Conservation (phyloP, 2,888 invertebrate genomes). For the Cheilosia grossa region DNA sequence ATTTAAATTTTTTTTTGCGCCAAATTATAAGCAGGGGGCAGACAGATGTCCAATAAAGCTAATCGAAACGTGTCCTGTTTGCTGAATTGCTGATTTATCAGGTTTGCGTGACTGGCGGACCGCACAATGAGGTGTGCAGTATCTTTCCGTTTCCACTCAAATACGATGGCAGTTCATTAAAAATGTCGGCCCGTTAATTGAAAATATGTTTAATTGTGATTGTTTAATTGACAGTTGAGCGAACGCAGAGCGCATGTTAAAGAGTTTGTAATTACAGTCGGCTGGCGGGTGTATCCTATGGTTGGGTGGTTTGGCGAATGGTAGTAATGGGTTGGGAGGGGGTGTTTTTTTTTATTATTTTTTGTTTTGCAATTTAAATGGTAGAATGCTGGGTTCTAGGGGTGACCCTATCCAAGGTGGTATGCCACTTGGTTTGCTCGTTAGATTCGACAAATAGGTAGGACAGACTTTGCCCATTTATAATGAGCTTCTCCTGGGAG, state of each 20-base stretch:
- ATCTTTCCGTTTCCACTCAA: constrained; percentile 26
- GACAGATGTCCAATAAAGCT: constrained; percentile 53
- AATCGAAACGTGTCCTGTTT: constrained; percentile 74
- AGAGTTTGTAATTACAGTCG: constrained; percentile 15
- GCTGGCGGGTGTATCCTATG: background rate
- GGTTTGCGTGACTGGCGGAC: constrained; percentile 66
- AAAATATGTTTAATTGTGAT: constrained; percentile 69
- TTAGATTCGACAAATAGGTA: too few species aligned
- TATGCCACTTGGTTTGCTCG: too few species aligned
- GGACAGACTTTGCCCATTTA: too few species aligned
- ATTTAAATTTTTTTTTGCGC: constrained; percentile 27
- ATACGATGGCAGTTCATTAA: constrained; percentile 58
- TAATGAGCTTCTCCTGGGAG: too few species aligned
- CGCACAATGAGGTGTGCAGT: constrained; percentile 51
- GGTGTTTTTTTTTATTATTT: too few species aligned
- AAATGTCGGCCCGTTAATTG: constrained; percentile 51
- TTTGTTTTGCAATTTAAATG: too few species aligned
- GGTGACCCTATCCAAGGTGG: too few species aligned
- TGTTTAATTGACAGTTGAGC: constrained; percentile 68
- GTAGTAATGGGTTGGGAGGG: too few species aligned
- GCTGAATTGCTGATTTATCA: constrained; percentile 51
- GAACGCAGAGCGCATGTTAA: constrained; percentile 48
- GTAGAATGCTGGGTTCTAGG: too few species aligned
- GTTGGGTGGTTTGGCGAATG: too few species aligned
- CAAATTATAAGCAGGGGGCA: constrained; percentile 29